Conservation (phyloP, 2,888 invertebrate species). For the Papilio elwesi region DNA sequence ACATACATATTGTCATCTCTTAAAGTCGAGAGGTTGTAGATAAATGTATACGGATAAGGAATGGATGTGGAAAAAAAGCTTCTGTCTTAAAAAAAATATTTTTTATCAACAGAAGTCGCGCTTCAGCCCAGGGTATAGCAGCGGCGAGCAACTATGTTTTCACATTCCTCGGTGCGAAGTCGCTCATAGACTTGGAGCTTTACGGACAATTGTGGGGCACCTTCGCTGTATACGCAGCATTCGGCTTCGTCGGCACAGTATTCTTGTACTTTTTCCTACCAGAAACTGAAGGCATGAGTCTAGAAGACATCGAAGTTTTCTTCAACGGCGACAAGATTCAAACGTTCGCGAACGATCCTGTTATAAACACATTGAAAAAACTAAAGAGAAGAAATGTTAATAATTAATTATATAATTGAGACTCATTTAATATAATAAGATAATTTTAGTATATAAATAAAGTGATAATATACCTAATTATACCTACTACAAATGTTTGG, state of each 20-base stretch:
- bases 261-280: conserved; percentile 81
- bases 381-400: conserved; percentile 58
- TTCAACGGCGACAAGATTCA: conserved; percentile 70
- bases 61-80: no score
- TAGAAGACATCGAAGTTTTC: conserved; percentile 80
- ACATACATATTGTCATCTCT: no score
- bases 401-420: conserved; percentile 53
- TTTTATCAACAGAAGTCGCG: conserved; percentile 74
- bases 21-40: no score
- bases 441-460: not conserved
- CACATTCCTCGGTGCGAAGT: conserved; percentile 79
- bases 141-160: conserved; percentile 80
- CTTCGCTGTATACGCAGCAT: conserved; percentile 74
- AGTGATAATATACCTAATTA: conserved; percentile 1
- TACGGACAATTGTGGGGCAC: conserved; percentile 76
- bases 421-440: conserved; percentile 6
- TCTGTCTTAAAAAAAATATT: not conserved
- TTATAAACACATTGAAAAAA: conserved; percentile 70
- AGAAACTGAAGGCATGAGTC: conserved; percentile 81
- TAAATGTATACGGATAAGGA: no score
- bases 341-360: conserved; percentile 74
- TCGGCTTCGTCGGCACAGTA: conserved; percentile 75
- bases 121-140: conserved; percentile 78
- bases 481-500: no score
- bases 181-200: conserved; percentile 80